These are phyloP conservation scores for Syrista parreyssii DNA, from an alignment of 2,888 invertebrate genomes.

Conservation along the genomic window DNA sequence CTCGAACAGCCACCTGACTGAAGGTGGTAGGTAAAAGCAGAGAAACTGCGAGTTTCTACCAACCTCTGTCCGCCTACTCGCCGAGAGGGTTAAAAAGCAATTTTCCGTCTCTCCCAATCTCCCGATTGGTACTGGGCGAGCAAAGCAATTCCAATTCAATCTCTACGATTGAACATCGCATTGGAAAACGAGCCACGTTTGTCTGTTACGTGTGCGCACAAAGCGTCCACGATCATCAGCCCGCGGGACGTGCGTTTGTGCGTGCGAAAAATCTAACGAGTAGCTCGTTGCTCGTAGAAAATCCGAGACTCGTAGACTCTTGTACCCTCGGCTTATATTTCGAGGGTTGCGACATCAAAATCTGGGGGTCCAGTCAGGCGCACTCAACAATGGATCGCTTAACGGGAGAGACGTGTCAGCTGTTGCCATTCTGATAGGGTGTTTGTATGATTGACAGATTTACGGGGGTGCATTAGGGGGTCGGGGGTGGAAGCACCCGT, in stretches of 20 bases:
- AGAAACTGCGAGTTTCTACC: neutral
- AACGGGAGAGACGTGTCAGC: constrained; percentile 56
- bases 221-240: constrained; percentile 4
- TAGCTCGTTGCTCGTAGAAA: constrained; percentile 1
- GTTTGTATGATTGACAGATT: constrained; percentile 59
- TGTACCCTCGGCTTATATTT: constrained; percentile 7
- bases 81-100: constrained; percentile 36
- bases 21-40: neutral
- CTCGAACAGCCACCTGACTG: neutral
- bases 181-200: constrained; percentile 26
- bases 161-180: constrained; percentile 33
- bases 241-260: constrained; percentile 11
- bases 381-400: constrained; percentile 57
- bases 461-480: constrained; percentile 40
- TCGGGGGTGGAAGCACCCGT: neutral
- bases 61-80: constrained; percentile 3
- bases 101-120: constrained; percentile 32
- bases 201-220: constrained; percentile 14
- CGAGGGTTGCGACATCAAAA: neutral
- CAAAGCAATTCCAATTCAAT: constrained; percentile 45
- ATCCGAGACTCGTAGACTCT: neutral
- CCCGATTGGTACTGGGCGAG: constrained; percentile 4
- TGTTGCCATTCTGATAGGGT: constrained; percentile 46
- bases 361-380: neutral
- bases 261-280: constrained; percentile 44